These are phyloP conservation scores for Peromyscus nudipes DNA, from an alignment of 2,797 vertebrate genomes.

Conservation along the genomic window DNA sequence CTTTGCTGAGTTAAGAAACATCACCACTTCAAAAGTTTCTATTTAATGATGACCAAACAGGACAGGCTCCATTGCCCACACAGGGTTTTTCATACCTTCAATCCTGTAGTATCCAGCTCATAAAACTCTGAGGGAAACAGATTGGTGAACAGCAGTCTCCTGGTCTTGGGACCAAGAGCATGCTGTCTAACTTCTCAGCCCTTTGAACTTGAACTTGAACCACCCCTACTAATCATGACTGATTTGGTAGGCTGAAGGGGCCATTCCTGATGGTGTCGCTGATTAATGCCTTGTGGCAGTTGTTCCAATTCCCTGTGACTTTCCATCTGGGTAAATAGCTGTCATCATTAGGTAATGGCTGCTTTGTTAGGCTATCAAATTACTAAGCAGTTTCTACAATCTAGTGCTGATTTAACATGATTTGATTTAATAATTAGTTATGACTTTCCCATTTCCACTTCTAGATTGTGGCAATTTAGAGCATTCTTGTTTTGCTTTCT, in stretches of 20 bases:
- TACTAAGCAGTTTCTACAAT: slow-evolving; percentile 71
- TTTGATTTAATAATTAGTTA: slow-evolving; percentile 81
- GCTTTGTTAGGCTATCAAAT: slow-evolving; percentile 73
- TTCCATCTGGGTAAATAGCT: slow-evolving; percentile 82
- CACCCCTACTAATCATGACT: slow-evolving; percentile 76
- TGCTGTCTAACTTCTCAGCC: slow-evolving; percentile 74
- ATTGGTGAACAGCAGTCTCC: slow-evolving; percentile 73
- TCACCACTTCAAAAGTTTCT: not conserved
- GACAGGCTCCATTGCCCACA: not conserved
- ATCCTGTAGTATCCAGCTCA: not conserved
- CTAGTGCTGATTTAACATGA: slow-evolving; percentile 75
- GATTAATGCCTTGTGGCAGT: slow-evolving; percentile 77
- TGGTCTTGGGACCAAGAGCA: slow-evolving; percentile 59
- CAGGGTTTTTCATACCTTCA: not conserved
- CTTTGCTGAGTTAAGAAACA: not conserved
- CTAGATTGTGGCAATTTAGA: slow-evolving; percentile 64
- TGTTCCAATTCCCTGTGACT: slow-evolving; percentile 74
- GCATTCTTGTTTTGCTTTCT: slow-evolving; percentile 61
- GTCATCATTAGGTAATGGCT: slow-evolving; percentile 80
- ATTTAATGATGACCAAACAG: not conserved
- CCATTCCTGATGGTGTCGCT: slow-evolving; percentile 72
- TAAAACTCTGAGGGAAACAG: slow-evolving; percentile 71
- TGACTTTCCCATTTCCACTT: slow-evolving; percentile 68
- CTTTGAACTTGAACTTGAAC: slow-evolving; percentile 81
- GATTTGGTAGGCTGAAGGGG: slow-evolving; percentile 63